Evolutionary conservation across 1,140 invertebrate genomes (phyloP).

Genomic region (Atopsyche davidsoni): DNA sequence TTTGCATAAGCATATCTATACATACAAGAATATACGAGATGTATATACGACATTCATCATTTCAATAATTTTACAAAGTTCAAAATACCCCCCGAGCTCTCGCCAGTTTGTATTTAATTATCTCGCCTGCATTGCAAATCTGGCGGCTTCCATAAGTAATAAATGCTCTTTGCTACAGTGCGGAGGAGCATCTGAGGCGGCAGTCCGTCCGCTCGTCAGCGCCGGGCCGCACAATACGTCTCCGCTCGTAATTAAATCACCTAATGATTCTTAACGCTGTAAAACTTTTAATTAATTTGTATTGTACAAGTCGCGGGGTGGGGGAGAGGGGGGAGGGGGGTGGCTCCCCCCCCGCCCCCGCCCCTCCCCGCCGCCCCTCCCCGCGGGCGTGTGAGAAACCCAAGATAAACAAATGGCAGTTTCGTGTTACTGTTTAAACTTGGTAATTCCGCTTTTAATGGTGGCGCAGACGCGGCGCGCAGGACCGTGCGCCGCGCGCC

Average conservation of each 20-base stretch:
- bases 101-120: too few species aligned
- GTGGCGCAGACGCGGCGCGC: slow-evolving; percentile 18
- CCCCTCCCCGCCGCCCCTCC: slow-evolving; percentile 33
- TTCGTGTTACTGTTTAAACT: slow-evolving; percentile 32
- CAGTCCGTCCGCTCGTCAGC: slow-evolving; percentile 1
- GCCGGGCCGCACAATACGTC: slow-evolving; percentile 28
- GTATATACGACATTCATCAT: too few species aligned
- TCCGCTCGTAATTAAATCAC: slow-evolving; percentile 32
- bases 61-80: too few species aligned
- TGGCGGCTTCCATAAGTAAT: too few species aligned
- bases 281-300: slow-evolving; percentile 33
- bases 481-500: not conserved
- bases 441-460: slow-evolving; percentile 32
- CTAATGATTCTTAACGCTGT: slow-evolving; percentile 33
- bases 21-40: too few species aligned
- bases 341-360: slow-evolving; percentile 25
- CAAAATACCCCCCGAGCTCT: too few species aligned
- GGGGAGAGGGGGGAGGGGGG: slow-evolving; percentile 36
- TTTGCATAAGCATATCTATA: too few species aligned
- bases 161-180: too few species aligned
- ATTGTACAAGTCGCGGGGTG: slow-evolving; percentile 30
- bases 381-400: slow-evolving; percentile 29
- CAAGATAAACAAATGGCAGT: slow-evolving; percentile 32
- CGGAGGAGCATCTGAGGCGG: too few species aligned
- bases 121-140: too few species aligned